Percentiles rank a stretch among this genome's conserved stretches.
Conservation (phyloP, 1,140 invertebrate species). For the Drosophila pseudoananassae region DNA sequence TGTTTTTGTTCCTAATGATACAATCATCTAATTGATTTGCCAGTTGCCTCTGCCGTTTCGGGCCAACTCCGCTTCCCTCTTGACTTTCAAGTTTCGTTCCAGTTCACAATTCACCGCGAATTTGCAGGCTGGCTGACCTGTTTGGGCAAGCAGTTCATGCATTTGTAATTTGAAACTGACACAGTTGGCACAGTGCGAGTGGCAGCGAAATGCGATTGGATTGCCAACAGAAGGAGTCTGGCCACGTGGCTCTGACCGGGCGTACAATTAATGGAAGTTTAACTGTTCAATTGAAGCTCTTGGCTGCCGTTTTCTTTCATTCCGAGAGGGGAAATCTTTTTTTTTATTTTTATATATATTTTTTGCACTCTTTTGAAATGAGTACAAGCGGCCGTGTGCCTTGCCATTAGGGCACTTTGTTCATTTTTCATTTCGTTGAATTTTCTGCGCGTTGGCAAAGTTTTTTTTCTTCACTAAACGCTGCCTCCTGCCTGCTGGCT, state of each 20-base stretch:
- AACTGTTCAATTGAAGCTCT: constrained; percentile 81
- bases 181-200: constrained; percentile 53
- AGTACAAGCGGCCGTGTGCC: constrained; percentile 63
- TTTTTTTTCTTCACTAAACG: constrained; percentile 65
- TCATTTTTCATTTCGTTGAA: constrained; percentile 81
- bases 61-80: neutral
- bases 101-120: constrained; percentile 57
- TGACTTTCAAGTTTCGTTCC: neutral
- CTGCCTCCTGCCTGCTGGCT: constrained; percentile 15
- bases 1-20: constrained; percentile 72
- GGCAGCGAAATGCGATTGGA: constrained; percentile 32
- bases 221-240: constrained; percentile 25
- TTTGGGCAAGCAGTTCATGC: constrained; percentile 74
- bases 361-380: constrained; percentile 53
- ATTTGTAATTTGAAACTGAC: constrained; percentile 80
- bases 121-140: constrained; percentile 73
- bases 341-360: constrained; percentile 20
- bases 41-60: neutral
- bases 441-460: constrained; percentile 71
- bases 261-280: constrained; percentile 83
- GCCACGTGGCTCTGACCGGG: constrained; percentile 52
- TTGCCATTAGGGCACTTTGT: constrained; percentile 78
- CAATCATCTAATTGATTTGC: constrained; percentile 79
- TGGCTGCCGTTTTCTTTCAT: constrained; percentile 15
- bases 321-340: neutral